Evolutionary conservation across 2,113 vertebrate species (phyloP).

Genomic region (Siniperca knerii): DNA sequence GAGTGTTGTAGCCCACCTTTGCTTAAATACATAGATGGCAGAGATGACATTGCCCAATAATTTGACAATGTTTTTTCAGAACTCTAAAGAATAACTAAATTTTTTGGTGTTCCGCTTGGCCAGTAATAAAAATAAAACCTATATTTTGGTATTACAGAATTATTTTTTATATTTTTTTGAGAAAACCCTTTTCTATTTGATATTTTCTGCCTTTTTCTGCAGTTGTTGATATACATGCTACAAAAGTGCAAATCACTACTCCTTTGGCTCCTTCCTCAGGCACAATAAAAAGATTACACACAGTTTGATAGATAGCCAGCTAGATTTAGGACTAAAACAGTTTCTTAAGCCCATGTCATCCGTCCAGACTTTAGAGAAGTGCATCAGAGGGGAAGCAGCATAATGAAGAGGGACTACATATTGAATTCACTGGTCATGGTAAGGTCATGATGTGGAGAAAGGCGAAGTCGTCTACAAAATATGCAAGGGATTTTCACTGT

Average conservation of each 20-base stretch:
- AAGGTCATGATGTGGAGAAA: not conserved
- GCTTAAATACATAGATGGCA: not conserved
- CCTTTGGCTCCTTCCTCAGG: not conserved
- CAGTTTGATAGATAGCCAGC: slow-evolving; percentile 12
- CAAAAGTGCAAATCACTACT: not conserved
- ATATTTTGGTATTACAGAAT: not conserved
- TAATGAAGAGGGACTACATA: not conserved
- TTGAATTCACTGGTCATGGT: not conserved
- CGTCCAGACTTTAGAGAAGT: slow-evolving; percentile 20
- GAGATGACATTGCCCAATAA: not conserved
- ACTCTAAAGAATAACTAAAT: not conserved
- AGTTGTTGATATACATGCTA: not conserved
- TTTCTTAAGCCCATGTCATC: slow-evolving; percentile 39
- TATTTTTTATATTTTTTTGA: not conserved
- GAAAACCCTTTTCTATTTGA: not conserved
- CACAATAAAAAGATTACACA: not conserved
- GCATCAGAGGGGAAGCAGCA: not conserved
- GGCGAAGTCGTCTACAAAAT: not conserved
- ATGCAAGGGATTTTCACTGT: not conserved
- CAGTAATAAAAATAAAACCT: no score
- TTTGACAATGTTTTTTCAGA: not conserved
- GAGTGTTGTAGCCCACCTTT: not conserved
- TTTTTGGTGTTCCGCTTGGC: no score
- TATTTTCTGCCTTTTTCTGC: not conserved
- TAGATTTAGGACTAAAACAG: slow-evolving; percentile 40